A percentile compares a stretch with the other conserved stretches of the same genome.
Conservation (phyloP, 1,140 invertebrate genomes). For the Euwallacea similis region DNA sequence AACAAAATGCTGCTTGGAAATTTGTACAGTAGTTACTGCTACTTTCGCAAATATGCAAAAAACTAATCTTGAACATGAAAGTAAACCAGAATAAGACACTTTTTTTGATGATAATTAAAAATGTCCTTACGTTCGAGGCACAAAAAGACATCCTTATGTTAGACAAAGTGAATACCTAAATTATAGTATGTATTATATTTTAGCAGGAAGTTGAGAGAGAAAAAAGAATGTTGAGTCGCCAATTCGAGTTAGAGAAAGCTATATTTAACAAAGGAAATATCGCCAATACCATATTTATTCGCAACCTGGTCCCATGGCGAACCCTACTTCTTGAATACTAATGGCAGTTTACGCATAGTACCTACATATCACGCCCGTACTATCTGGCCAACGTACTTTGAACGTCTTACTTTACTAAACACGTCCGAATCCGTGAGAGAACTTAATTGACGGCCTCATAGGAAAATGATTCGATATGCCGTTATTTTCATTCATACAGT, state of each 20-base stretch:
- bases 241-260: conserved; percentile 27
- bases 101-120: too few species aligned
- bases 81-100: too few species aligned
- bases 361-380: conserved; percentile 38
- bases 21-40: too few species aligned
- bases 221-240: neutral
- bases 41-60: too few species aligned
- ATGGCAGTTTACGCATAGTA: conserved; percentile 35
- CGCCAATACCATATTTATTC: conserved; percentile 35
- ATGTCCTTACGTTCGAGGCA: too few species aligned
- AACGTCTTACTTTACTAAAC: conserved; percentile 40
- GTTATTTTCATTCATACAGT: conserved; percentile 38
- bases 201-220: neutral
- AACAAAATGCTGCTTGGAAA: too few species aligned
- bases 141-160: neutral
- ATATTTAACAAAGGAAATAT: conserved; percentile 38
- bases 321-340: conserved; percentile 32
- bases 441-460: conserved; percentile 30
- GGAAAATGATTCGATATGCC: conserved; percentile 34
- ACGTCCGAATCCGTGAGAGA: conserved; percentile 41
- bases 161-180: neutral
- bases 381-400: conserved; percentile 40
- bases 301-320: conserved; percentile 19
- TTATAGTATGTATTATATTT: too few species aligned
- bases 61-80: too few species aligned